Evolutionary conservation across 2,113 vertebrate genomes (phyloP).

Genomic region (Varanus komodoensis): DNA sequence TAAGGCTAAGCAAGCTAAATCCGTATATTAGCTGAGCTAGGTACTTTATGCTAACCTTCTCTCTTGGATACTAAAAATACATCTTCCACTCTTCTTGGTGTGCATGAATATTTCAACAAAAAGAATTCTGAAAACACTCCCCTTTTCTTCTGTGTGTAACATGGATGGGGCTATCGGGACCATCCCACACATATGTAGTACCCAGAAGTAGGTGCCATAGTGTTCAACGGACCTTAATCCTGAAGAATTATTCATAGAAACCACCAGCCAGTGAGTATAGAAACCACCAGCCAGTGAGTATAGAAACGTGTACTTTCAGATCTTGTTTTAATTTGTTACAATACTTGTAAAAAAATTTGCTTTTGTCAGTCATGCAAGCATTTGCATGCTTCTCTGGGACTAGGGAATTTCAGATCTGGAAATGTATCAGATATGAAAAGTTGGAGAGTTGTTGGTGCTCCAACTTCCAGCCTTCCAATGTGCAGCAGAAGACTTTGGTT

Average conservation of each 20-base stretch:
- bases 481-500: too few species aligned
- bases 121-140: slow-evolving; percentile 51
- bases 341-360: slow-evolving; percentile 65
- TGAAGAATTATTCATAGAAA: neutral
- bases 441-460: slow-evolving; percentile 40
- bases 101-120: slow-evolving; percentile 73
- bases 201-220: neutral
- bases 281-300: neutral
- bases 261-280: neutral
- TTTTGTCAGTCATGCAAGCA: slow-evolving; percentile 32
- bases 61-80: slow-evolving; percentile 63
- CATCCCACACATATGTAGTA: neutral
- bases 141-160: slow-evolving; percentile 26
- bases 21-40: slow-evolving; percentile 65
- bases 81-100: slow-evolving; percentile 56
- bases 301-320: slow-evolving; percentile 53
- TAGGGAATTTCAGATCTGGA: slow-evolving; percentile 51
- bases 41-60: slow-evolving; percentile 69
- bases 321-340: slow-evolving; percentile 66
- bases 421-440: slow-evolving; percentile 21
- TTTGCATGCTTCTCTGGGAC: slow-evolving; percentile 56
- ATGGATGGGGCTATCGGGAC: neutral
- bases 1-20: slow-evolving; percentile 66
- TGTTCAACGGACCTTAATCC: neutral
- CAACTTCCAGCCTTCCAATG: neutral